A percentile compares a stretch with the other conserved stretches of the same genome.
These are phyloP conservation scores for Apis cerana DNA, from an alignment of 1,140 invertebrate species.

Conservation along the genomic window DNA sequence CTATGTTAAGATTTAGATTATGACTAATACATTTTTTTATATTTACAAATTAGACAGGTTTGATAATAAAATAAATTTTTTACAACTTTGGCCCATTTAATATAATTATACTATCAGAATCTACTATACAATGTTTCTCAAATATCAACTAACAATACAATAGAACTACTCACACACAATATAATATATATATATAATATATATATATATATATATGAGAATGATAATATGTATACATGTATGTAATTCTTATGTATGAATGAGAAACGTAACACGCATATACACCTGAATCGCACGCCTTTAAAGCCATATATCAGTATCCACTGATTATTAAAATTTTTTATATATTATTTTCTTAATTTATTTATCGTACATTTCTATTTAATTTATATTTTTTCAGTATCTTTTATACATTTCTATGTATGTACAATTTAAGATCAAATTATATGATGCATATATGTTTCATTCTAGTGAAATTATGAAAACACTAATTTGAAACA, in stretches of 20 bases:
- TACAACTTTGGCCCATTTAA: constrained; percentile 74
- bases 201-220: constrained; percentile 59
- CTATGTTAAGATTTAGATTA: neutral
- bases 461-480: constrained; percentile 52
- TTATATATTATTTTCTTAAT: constrained; percentile 38
- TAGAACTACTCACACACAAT: constrained; percentile 72
- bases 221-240: constrained; percentile 58
- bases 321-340: constrained; percentile 53
- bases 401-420: constrained; percentile 37
- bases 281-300: constrained; percentile 43
- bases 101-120: constrained; percentile 75
- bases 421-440: constrained; percentile 64
- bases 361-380: constrained; percentile 55
- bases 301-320: constrained; percentile 40
- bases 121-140: constrained; percentile 75
- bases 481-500: constrained; percentile 1
- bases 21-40: neutral
- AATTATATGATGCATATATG: constrained; percentile 48
- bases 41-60: neutral
- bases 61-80: constrained; percentile 45
- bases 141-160: constrained; percentile 70
- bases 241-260: constrained; percentile 59
- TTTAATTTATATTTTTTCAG: constrained; percentile 42
- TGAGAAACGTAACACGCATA: constrained; percentile 52
- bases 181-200: constrained; percentile 70